These are phyloP conservation scores for Solen grandis DNA, from an alignment of 1,140 invertebrate species.

Conservation along the genomic window DNA sequence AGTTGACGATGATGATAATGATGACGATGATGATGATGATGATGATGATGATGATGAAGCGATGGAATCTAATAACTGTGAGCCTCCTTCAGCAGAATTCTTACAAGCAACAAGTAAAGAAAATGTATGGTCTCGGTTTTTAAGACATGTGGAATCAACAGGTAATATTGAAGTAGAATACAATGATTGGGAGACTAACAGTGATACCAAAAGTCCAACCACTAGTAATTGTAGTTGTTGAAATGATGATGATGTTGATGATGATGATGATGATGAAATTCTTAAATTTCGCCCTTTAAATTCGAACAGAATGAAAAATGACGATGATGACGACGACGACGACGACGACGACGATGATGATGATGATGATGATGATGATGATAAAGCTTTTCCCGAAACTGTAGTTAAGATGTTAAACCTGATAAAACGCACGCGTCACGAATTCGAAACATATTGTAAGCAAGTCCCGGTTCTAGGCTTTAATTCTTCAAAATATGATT, in stretches of 20 bases:
- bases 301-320: not conserved
- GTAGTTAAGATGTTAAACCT: not conserved
- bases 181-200: too few relatives aligned
- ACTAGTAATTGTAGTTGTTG: too few relatives aligned
- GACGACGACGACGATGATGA: not conserved
- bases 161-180: too few relatives aligned
- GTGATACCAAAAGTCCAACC: too few relatives aligned
- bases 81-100: too few relatives aligned
- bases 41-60: not conserved
- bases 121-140: not conserved
- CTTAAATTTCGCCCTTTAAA: too few relatives aligned
- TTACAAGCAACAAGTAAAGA: too few relatives aligned
- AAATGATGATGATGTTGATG: too few relatives aligned
- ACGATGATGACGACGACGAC: not conserved
- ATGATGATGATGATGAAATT: too few relatives aligned
- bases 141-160: not conserved
- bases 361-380: not conserved
- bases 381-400: not conserved
- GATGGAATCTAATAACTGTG: not conserved
- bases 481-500: constrained; percentile 30
- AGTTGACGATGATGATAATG: constrained; percentile 6
- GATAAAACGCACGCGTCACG: not conserved
- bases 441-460: constrained; percentile 26
- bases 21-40: constrained; percentile 3
- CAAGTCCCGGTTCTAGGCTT: constrained; percentile 18